Evolutionary conservation across 2,113 vertebrate species (phyloP), one percentile per base, ranked within the genome.

Genomic region (Clarias batrachus): DNA sequence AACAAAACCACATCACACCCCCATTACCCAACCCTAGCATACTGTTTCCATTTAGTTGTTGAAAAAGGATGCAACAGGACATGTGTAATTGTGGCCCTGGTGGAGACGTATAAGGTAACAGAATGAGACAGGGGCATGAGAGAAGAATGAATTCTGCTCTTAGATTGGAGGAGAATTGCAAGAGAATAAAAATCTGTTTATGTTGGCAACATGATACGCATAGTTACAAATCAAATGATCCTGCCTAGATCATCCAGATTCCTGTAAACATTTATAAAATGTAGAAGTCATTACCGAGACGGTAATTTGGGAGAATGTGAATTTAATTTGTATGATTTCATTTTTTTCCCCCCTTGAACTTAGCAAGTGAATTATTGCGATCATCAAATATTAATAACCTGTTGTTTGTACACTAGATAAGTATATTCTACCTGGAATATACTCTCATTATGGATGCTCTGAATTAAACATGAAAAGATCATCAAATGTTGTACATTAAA

Each of bases 1-100:
- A 37, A 84, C 4, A 82, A 70, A 23, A 65, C 84, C 41, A 90
- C 86, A 84, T 83, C 84, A 80, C 52, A 84, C 89, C 59, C 59
- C 92, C 89, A 93, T 93, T 91, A 91, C 83, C 73, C 12, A 1
- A 89, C 86, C 84, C 90, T 90, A 92, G 86, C 89, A 91, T 85
- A 89, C 87, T 77, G 86, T 84, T 89, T 59, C 52, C 70, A 86
- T 83, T 87, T 71, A 83, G 74, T 66, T 79, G 17, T 78, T 56
- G 90, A 82, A 88, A 90, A 85, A 85, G 37, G 60, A 85, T 79
- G 65, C 70, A 74, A 17, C 33, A 81, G 81, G 84, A 87, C 73
- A 71, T 80, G 48, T 52, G 71, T 62, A n/a, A 81, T 81, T 71
- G 21, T 73, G 25, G 82, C 41, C 63, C 23, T 83, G 25, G 23